A percentile compares a stretch with the other conserved stretches of the same genome.
These are phyloP conservation scores for Thelaira solivaga DNA, from an alignment of 2,888 invertebrate genomes.

Conservation along the genomic window DNA sequence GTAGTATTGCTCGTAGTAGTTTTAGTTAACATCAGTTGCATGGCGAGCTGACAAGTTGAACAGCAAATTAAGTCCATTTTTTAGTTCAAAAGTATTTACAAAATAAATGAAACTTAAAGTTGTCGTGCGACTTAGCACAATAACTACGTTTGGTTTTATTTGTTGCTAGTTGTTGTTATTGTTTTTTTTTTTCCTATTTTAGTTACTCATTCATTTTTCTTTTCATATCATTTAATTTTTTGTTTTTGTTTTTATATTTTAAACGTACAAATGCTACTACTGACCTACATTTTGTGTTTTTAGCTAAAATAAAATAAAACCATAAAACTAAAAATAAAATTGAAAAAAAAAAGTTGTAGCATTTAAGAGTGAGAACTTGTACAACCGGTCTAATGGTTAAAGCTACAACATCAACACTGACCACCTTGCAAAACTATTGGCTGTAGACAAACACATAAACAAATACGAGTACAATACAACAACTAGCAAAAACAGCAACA, in stretches of 20 bases:
- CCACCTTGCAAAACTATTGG: constrained; percentile 32
- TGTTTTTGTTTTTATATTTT: constrained; percentile 7
- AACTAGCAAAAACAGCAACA: background rate
- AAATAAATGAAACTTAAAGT: constrained; percentile 28
- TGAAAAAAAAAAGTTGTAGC: background rate
- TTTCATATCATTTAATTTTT: constrained; percentile 2
- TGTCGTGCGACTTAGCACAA: constrained; percentile 6
- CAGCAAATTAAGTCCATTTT: constrained; percentile 50
- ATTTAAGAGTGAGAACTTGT: constrained; percentile 46
- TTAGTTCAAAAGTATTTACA: constrained; percentile 33
- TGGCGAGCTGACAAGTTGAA: constrained; percentile 38
- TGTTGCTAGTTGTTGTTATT: background rate
- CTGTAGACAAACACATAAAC: background rate
- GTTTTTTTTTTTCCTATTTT: background rate
- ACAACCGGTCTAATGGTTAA: constrained; percentile 43
- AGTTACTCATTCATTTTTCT: background rate
- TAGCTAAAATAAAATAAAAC: constrained; percentile 18
- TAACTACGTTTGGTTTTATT: background rate
- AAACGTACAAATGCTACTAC: constrained; percentile 56
- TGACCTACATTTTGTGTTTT: constrained; percentile 57
- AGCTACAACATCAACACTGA: background rate
- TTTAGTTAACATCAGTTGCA: too few relatives aligned
- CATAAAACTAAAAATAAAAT: constrained; percentile 6
- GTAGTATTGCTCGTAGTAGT: constrained; percentile 33
- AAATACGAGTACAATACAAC: background rate